These are phyloP conservation scores for Asbolus verrucosus DNA, from an alignment of 1,140 invertebrate genomes.

Conservation along the genomic window DNA sequence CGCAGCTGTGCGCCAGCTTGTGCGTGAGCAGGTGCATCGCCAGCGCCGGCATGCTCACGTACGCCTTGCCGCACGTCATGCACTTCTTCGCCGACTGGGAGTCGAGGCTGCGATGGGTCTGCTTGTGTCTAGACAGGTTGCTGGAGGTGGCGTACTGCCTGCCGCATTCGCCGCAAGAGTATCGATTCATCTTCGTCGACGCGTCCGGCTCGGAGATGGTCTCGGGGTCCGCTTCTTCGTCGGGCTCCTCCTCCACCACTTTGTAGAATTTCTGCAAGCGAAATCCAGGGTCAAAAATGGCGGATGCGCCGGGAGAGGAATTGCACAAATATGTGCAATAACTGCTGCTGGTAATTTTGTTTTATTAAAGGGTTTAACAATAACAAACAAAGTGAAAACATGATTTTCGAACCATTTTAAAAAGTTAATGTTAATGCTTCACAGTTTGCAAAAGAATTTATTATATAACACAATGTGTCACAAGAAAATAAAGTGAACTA, in stretches of 20 bases:
- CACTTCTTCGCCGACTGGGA: conserved; percentile 94
- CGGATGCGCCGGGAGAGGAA: too few relatives aligned
- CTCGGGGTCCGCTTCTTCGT: conserved; percentile 49
- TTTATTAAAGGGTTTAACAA: background rate
- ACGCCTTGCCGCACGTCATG: conserved; percentile 93
- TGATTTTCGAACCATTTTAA: too few relatives aligned
- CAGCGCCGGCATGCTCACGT: conserved; percentile 97
- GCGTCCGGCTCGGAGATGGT: conserved; percentile 51
- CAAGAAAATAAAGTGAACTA: too few relatives aligned
- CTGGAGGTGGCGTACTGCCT: conserved; percentile 97
- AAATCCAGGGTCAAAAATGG: too few relatives aligned
- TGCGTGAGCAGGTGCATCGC: conserved; percentile 97
- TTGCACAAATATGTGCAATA: too few relatives aligned
- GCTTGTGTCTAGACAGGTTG: conserved; percentile 96
- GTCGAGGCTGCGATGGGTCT: conserved; percentile 94
- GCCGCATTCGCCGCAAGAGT: conserved; percentile 95
- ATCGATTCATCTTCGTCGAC: conserved; percentile 70
- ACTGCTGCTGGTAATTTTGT: too few relatives aligned
- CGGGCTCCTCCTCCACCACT: conserved; percentile 57
- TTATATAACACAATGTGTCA: too few relatives aligned
- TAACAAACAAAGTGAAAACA: background rate
- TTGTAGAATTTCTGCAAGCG: conserved; percentile 62
- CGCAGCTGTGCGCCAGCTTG: conserved; percentile 91
- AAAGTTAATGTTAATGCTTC: too few relatives aligned
- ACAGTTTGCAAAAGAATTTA: too few relatives aligned